Evolutionary conservation across 53 echinoderm and acorn worm species (phyloP).

Genomic region (Antedon mediterranea): DNA sequence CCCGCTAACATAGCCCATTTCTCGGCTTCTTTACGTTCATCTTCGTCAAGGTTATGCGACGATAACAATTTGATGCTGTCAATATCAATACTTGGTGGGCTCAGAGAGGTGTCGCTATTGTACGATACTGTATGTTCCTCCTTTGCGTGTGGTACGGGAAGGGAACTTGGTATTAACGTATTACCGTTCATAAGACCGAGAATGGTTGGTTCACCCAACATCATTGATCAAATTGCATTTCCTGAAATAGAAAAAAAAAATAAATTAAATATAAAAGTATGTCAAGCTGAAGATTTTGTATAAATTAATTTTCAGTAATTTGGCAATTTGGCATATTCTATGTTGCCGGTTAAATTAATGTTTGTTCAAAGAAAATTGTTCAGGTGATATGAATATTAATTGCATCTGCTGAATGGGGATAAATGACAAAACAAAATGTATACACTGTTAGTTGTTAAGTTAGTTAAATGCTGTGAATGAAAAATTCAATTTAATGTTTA

Average conservation of each 20-base stretch:
- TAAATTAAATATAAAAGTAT: not conserved
- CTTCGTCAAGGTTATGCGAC: not conserved
- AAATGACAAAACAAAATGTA: no score
- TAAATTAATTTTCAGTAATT: no score
- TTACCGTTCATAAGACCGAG: not conserved
- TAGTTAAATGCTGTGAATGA: no score
- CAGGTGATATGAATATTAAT: no score
- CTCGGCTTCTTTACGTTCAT: constrained; percentile 33
- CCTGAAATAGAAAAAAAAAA: not conserved
- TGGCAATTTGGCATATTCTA: no score
- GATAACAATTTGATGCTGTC: not conserved
- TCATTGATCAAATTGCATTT: not conserved
- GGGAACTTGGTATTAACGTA: not conserved
- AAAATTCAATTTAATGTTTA: no score
- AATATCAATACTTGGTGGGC: not conserved
- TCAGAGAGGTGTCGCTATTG: not conserved
- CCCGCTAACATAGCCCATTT: constrained; percentile 99
- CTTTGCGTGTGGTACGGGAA: not conserved
- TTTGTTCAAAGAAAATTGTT: no score
- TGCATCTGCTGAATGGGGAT: no score
- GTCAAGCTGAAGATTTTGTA: no score
- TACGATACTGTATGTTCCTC: not conserved
- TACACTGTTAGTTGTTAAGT: no score
- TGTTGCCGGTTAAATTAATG: no score
- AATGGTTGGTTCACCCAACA: not conserved